A percentile compares a stretch with the other conserved stretches of the same genome.
Conservation (phyloP, 2,888 invertebrate genomes). For the Drosophila longiperda region DNA sequence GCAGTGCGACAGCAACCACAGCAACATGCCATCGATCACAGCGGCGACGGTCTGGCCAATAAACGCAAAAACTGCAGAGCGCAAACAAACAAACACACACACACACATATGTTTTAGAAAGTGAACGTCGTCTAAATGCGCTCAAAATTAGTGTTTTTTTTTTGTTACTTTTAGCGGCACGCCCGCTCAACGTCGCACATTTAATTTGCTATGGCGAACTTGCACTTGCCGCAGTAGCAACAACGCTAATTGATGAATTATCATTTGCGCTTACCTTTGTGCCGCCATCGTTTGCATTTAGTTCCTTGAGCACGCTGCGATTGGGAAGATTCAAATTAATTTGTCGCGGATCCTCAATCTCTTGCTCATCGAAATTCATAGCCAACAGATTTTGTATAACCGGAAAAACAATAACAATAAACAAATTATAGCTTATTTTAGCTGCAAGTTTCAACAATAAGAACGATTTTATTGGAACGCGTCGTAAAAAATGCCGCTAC, state of each 20-base stretch:
- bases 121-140: slow-evolving; percentile 44
- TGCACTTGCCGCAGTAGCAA: slow-evolving; percentile 9
- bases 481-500: slow-evolving; percentile 66
- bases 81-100: slow-evolving; percentile 8
- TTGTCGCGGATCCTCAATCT: slow-evolving; percentile 25
- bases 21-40: slow-evolving; percentile 40
- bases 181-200: slow-evolving; percentile 20
- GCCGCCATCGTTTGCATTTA: slow-evolving; percentile 70
- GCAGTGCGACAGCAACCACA: slow-evolving; percentile 26
- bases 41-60: slow-evolving; percentile 28
- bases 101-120: slow-evolving; percentile 35
- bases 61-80: slow-evolving; percentile 43
- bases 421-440: not conserved
- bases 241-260: slow-evolving; percentile 31
- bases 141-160: slow-evolving; percentile 1
- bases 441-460: slow-evolving; percentile 11
- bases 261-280: slow-evolving; percentile 62
- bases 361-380: slow-evolving; percentile 49
- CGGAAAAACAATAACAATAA: slow-evolving; percentile 6
- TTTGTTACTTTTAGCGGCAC: slow-evolving; percentile 16
- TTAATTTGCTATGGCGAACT: slow-evolving; percentile 26
- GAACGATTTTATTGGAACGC: slow-evolving; percentile 10
- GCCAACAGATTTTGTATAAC: not conserved
- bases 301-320: slow-evolving; percentile 72
- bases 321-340: slow-evolving; percentile 32